Evolutionary conservation across 92 coral and sea anemone genomes (phyloP), one percentile per base, ranked within the genome.

Genomic region (Virgularia gustaviana): DNA sequence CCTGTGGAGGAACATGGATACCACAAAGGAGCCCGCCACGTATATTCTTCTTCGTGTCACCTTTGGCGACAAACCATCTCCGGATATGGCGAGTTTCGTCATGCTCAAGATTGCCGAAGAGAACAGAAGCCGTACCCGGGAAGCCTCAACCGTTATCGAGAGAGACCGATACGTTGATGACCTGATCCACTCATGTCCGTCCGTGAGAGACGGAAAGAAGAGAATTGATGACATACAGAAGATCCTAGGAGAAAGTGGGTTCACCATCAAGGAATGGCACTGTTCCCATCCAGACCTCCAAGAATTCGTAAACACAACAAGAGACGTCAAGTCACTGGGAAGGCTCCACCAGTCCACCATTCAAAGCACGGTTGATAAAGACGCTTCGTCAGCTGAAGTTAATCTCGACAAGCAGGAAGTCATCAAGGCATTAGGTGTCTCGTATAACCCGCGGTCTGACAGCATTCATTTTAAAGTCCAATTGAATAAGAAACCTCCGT

Each of bases 81-180:
- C 79, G n/a, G 81, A 77, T 47, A 71, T 78, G 78, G 73, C 74
- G 28, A 73, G 72, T 23, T 64, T 36, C 42, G 71, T 65, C 12
- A 76, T 81, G 83, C 49, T 81, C 42, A 76, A 77, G 61, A 81
- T 75, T 15, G 83, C 82, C 3, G 45, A 76, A 9, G 83, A 79
- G 4, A 72, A 74, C 30, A 55, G 19, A n/a, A 42, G 29, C 28
- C 7, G 4, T 3, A 30, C 28, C 16, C 73, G 31, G n/a, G 60
- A 61, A 42, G 73, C 73, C 8, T 65, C 73, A 12, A 65, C 24
- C 9, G 25, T 36, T 36, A 29, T 65, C 20, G 47, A 32, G 31
- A 1, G 51, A 6, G 51, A 65, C 54, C 2, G 73, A 30, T 71
- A 71, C 39, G 59, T 53, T 35, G 77, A 53, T 37, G 77, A 71